Evolutionary conservation across 2,113 vertebrate species (phyloP).

Genomic region (Catharus bicknelli): DNA sequence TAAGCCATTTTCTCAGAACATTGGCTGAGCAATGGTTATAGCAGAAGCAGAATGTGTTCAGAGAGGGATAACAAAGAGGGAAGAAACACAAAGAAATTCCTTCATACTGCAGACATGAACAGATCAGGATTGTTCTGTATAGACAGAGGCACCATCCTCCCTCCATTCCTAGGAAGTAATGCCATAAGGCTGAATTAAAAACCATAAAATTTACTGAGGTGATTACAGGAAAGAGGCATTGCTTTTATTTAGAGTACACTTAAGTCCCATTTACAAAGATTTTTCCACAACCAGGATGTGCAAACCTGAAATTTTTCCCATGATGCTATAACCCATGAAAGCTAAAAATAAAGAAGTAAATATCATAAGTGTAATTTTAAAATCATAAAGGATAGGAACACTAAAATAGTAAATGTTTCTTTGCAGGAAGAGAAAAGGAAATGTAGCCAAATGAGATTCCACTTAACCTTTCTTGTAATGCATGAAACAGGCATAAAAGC

Average conservation of each 20-base stretch:
- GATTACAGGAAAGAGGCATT: neutral
- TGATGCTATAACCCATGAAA: neutral
- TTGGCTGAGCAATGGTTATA: neutral
- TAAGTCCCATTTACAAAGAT: neutral
- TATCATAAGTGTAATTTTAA: neutral
- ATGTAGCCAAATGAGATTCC: neutral
- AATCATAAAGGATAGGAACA: neutral
- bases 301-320: neutral
- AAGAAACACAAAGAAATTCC: neutral
- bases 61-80: neutral
- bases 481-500: neutral
- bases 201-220: neutral
- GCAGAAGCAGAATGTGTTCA: neutral
- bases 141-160: neutral
- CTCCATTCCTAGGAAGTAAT: neutral
- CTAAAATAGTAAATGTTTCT: neutral
- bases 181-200: neutral
- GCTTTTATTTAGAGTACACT: neutral
- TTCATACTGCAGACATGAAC: neutral
- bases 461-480: neutral
- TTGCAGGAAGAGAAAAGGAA: neutral
- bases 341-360: neutral
- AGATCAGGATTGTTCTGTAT: neutral
- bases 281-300: neutral
- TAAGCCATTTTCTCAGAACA: constrained; percentile 5